Percentiles rank a stretch among this genome's conserved stretches.
phyloP scores from a whole-genome alignment of 1,140 invertebrate species.

The Heliconius himera region DNA sequence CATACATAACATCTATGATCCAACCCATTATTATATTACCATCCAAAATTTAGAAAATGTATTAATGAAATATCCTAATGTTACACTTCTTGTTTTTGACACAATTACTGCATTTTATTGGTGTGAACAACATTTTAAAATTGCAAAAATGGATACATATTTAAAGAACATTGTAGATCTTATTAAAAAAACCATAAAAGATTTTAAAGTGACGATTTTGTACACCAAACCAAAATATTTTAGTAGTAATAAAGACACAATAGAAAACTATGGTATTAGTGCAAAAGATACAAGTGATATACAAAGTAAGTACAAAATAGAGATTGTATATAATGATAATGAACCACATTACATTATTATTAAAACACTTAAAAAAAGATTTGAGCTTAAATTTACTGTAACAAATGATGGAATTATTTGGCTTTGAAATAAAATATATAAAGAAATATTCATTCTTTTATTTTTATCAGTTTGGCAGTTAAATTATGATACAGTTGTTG shows the following conservation, averaged over 20 bases:
- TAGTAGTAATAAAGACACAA: conserved; percentile 57
- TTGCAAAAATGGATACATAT: conserved; percentile 69
- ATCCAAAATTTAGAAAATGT: conserved; percentile 67
- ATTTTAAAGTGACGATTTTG: conserved; percentile 59
- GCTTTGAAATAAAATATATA: conserved; percentile 36
- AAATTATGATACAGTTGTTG: conserved; percentile 1
- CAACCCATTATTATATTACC: conserved; percentile 57
- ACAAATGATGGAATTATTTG: conserved; percentile 51
- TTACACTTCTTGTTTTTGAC: conserved; percentile 63
- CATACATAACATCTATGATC: conserved; percentile 60
- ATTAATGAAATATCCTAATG: conserved; percentile 55
- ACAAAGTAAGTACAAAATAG: conserved; percentile 58
- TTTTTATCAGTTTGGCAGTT: conserved; percentile 28
- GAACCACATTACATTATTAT: conserved; percentile 47
- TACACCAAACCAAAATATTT: conserved; percentile 70
- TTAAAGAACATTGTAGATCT: conserved; percentile 59
- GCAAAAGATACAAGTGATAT: conserved; percentile 44
- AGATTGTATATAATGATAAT: conserved; percentile 45
- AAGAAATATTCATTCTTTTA: background rate
- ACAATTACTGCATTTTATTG: conserved; percentile 73
- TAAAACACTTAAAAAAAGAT: conserved; percentile 43
- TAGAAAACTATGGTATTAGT: conserved; percentile 53
- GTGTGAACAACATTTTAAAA: conserved; percentile 69
- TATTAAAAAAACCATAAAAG: conserved; percentile 62
- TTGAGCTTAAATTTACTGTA: conserved; percentile 47